Percentiles rank a stretch among this genome's conserved stretches.
Evolutionary conservation across 2,797 vertebrate genomes (phyloP).

Genomic region (Malurus leucopterus): DNA sequence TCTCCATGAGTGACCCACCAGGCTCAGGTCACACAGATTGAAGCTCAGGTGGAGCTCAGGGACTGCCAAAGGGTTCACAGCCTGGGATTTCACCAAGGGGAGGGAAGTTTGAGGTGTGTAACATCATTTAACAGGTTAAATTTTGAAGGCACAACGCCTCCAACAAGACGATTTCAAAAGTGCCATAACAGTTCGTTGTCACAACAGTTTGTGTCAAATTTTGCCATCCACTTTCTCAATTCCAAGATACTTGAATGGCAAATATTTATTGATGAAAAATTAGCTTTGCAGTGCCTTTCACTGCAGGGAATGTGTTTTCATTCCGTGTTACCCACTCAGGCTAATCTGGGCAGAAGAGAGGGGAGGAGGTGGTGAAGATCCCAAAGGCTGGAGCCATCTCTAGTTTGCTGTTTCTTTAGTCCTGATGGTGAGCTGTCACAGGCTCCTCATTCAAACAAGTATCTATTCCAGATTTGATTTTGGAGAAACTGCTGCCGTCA

Average conservation of each 20-base stretch:
- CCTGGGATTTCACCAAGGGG: background rate
- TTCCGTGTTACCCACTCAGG: background rate
- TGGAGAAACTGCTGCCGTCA: background rate
- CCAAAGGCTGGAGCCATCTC: background rate
- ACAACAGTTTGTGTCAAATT: background rate
- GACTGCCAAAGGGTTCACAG: background rate
- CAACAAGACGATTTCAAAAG: background rate
- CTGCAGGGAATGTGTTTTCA: background rate
- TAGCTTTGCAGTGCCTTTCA: background rate
- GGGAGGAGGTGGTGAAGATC: background rate
- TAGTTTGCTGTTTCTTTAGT: background rate
- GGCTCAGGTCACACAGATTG: fast-evolving
- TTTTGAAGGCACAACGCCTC: fast-evolving
- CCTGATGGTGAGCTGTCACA: background rate
- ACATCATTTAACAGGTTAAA: background rate
- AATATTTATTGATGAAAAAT: background rate
- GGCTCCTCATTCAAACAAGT: background rate
- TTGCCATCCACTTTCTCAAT: background rate
- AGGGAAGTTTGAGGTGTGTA: background rate
- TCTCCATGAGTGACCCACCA: fast-evolving
- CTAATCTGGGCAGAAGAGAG: background rate
- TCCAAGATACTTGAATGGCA: background rate
- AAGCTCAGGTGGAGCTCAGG: background rate
- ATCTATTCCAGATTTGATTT: background rate
- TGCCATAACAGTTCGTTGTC: background rate